Evolutionary conservation across 2,888 invertebrate genomes (phyloP), one percentile per base, ranked within the genome.

Genomic region (Apotomis betuletana): DNA sequence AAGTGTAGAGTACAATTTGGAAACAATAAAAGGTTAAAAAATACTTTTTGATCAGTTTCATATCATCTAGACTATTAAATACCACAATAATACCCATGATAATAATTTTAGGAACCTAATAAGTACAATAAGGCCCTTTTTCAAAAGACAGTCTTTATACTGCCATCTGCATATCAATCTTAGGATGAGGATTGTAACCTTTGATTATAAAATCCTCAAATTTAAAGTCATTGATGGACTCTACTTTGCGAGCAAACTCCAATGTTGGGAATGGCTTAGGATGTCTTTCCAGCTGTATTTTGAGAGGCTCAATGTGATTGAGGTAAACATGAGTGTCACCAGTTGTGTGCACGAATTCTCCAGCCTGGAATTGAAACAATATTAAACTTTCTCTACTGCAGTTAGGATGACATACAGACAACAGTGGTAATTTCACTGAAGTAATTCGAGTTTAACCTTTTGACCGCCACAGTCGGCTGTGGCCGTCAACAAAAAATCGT

Each of bases 261-360:
- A 99, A 88, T 74, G 94, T 96, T 0, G 99, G 99, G 85, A 99
- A 99, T 9, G 96, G 94, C 67, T 94, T 94, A 0, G 99, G 99
- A 68, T 91, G 92, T 67, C 99, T 95, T 80, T 94, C 87, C 36
- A 98, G 80, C 90, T 99, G 99, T 79, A 95, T 94, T 81, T 96
- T 94, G 0, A 99, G 89, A 0, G 98, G 96, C 68, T 97, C 96
- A 38, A 98, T 91, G 85, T 99, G 99, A 86, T 98, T 99, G 9
- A 95, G 88, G 85, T 99, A 99, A 0, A 99, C 96, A 90, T 99
- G 99, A 55, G 98, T 96, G 90, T 99, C 99, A 10, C 99, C 99
- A 77, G 98, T 94, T 0, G 98, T 97, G 87, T 99, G 99, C 2
- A 99, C 94, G 85, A 99, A 98, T 76, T 99, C 99, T 51, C 97